Base-by-base conservation (phyloP, 2,113 vertebrate genomes). In the Blennius ocellaris region DNA sequence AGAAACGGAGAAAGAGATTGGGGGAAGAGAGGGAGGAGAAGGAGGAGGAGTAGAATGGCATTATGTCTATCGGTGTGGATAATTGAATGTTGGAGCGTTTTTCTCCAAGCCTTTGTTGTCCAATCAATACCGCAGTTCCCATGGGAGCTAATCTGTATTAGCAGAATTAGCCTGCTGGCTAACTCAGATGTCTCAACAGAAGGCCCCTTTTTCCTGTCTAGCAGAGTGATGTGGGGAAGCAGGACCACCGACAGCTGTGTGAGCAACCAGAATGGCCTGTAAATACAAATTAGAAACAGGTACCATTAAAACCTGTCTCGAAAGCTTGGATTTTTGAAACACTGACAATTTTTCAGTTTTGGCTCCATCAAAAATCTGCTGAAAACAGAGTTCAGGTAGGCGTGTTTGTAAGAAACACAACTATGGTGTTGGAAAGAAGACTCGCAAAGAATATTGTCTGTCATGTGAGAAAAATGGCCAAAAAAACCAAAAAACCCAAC, bases 121-220 rank as follows among this genome's bases (percentile, higher is more conserved):
- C 92, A 91, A 93, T 94, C 92, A 91, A 94, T 94, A 92, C 69
- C 12, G 69, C 87, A 82, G 84, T 82, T 89, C 92, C 90, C 90
- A 75, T 75, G 82, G 84, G 92, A 90, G 90, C 91, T 94, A 92
- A 94, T 94, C 93, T 93, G 90, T 93, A 94, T 94, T 93, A 94
- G 92, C 87, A 83, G 91, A 93, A 94, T 93, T 93, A 94, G 91
- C 90, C 89, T 79, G 76, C 86, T 78, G 87, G 90, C 88, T 90
- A 93, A 93, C 91, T 91, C 81, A 84, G 91, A 92, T 82, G 90
- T 92, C 90, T 88, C 84, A 86, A 82, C 59, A 81, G 54, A 76
- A 40, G 57, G 57, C 54, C 43, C 48, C 38, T 45, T 50, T 69
- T 15, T 41, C 63, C 47, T 43, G 17, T 76, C 70, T 58, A 11